Evolutionary conservation across 30 jellyfish, hydroid and myxozoan genomes (phyloP), one percentile per base, ranked within the genome.

Genomic region (Hydractinia echinata): DNA sequence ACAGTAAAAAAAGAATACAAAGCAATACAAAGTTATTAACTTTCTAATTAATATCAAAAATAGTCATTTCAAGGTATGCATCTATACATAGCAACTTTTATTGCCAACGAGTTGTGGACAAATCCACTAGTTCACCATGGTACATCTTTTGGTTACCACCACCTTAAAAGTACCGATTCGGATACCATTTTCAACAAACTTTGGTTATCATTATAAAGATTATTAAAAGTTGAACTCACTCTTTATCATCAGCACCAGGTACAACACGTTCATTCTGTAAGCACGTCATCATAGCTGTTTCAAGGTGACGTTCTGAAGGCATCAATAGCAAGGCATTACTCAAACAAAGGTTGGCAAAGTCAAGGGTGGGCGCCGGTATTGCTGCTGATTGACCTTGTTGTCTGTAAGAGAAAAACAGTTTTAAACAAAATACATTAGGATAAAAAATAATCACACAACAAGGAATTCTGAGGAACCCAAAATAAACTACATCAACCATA

Each of bases 321-420:
- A 93, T 72, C 67, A 93, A 79, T 54, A 86, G 70, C 94, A 79
- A 64, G 6, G 96, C 99, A 84, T 93, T 93, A n/a, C 88, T 55
- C 10, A 93, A 82, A 67, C 99, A 93, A 16, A 93, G 73, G 53
- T 81, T 93, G 21, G 94, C 99, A 78, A 93, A 93, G 30, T 87
- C 96, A 51, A 93, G 83, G 1, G 83, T 74, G 5, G 84, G 84
- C 11, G 95, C 89, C 15, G 98, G 98, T 96, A 92, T 92, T 13
- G 98, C 98, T 3, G 98, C 86, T 6, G 98, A 92, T 77, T 92
- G 98, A 79, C 95, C 89, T 54, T 86, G 92, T 55, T 77, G 92
- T 51, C 98, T 87, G 82, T 6, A 79, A 83, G 30, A 16, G 53
- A 67, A 70, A 84, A 11, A 5, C n/a, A n/a, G n/a, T n/a, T n/a